Percentiles rank a stretch among this genome's conserved stretches.
These are phyloP conservation scores for Dasyornis broadbenti DNA, from an alignment of 2,113 vertebrate genomes.

Conservation along the genomic window DNA sequence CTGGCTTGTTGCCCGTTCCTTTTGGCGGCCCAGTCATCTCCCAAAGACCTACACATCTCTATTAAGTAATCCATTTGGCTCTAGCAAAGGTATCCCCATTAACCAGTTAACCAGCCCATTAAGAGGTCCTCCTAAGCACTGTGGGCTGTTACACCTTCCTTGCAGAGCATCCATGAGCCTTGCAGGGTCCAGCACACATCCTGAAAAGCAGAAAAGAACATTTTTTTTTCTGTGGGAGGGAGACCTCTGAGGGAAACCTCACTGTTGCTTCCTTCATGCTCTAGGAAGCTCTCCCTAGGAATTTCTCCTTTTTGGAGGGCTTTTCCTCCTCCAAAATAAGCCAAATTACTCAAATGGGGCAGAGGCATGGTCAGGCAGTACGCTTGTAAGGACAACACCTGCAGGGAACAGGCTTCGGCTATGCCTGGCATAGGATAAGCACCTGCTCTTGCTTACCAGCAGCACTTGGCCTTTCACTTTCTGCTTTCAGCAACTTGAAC, in stretches of 20 bases:
- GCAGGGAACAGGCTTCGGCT: not conserved
- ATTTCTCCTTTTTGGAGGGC: not conserved
- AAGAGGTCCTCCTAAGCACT: not conserved
- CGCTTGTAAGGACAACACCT: not conserved
- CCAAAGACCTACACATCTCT: not conserved
- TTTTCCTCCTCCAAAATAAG: not conserved
- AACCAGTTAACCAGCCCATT: not conserved
- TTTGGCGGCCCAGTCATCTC: slow-evolving; percentile 7
- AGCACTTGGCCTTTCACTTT: slow-evolving; percentile 30
- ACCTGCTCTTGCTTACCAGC: slow-evolving; percentile 28
- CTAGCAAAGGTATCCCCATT: not conserved
- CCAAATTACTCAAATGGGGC: not conserved
- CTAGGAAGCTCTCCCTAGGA: not conserved
- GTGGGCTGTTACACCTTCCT: not conserved
- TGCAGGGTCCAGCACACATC: rapidly evolving
- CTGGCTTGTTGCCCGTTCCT: slow-evolving; percentile 18
- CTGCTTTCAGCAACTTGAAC: not conserved
- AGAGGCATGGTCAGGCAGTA: not conserved
- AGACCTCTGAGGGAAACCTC: not conserved
- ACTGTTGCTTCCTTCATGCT: not conserved
- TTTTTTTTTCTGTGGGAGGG: rapidly evolving
- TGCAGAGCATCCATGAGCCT: not conserved
- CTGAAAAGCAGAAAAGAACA: not conserved
- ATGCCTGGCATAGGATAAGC: not conserved
- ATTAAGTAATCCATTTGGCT: not conserved